phyloP scores from a whole-genome alignment of 2,113 vertebrate genomes.

The Leucoraja erinaceus region DNA sequence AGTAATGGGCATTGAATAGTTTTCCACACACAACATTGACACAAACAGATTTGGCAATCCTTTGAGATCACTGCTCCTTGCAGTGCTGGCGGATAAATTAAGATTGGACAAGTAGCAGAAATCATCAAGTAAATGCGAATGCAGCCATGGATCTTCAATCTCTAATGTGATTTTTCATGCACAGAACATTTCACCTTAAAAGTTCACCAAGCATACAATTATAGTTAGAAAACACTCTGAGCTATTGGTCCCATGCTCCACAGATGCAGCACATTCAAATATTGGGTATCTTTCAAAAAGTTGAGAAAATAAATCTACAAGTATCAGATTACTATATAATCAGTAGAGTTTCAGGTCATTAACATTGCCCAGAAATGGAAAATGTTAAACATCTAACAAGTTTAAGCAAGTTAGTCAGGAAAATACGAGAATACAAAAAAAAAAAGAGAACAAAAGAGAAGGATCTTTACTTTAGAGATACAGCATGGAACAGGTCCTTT shows the following conservation, averaged over 20 bases:
- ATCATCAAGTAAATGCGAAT: neutral
- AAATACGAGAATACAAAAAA: too few relatives aligned
- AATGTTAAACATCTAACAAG: too few relatives aligned
- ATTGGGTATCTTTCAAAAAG: neutral
- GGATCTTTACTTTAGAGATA: too few relatives aligned
- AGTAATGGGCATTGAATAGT: neutral
- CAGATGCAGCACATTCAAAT: neutral
- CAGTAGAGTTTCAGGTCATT: neutral
- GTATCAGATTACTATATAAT: neutral
- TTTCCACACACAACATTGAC: neutral
- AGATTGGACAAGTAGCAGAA: neutral
- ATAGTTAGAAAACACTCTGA: neutral
- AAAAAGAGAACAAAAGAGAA: too few relatives aligned
- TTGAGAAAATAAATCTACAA: neutral
- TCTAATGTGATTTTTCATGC: neutral
- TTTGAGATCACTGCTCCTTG: neutral
- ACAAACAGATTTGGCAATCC: neutral
- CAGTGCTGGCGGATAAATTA: neutral
- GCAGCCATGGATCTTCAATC: neutral
- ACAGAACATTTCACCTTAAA: neutral
- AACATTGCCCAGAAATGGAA: neutral
- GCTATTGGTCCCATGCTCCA: neutral
- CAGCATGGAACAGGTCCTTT: too few relatives aligned
- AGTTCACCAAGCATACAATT: neutral
- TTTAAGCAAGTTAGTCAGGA: too few relatives aligned